Evolutionary conservation across 2,888 invertebrate species (phyloP).

Genomic region (Eilema caniola): DNA sequence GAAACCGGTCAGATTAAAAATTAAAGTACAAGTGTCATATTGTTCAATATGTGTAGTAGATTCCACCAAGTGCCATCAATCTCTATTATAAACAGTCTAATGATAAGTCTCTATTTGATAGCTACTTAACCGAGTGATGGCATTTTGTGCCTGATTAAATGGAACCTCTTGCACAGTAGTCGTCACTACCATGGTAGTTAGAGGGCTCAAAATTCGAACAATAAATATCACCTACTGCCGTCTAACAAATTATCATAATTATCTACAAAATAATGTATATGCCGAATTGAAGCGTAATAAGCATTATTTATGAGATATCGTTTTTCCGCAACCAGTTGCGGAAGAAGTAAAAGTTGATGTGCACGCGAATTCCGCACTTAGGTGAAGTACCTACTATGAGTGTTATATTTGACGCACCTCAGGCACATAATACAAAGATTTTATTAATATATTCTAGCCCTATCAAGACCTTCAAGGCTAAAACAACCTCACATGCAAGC

Average conservation of each 20-base stretch:
- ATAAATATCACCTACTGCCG: not conserved
- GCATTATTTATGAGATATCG: conserved; percentile 44
- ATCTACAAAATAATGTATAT: conserved; percentile 34
- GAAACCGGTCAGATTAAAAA: no score
- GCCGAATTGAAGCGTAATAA: conserved; percentile 38
- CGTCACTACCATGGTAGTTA: no score
- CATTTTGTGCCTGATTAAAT: not conserved
- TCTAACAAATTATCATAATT: conserved; percentile 14
- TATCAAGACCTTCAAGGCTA: no score
- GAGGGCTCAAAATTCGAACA: no score
- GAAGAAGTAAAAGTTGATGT: conserved; percentile 44
- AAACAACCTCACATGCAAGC: no score
- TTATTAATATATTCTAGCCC: not conserved
- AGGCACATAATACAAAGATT: not conserved
- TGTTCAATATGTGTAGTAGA: no score
- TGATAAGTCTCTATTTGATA: no score
- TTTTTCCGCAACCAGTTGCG: conserved; percentile 52
- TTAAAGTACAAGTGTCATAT: no score
- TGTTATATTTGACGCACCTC: not conserved
- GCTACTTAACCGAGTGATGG: not conserved
- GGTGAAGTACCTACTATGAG: not conserved
- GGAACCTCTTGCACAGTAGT: not conserved
- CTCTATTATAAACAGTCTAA: no score
- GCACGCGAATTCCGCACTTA: conserved; percentile 20
- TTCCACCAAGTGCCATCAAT: no score